Evolutionary conservation across 2,888 invertebrate genomes (phyloP), one percentile per base, ranked within the genome.

Genomic region (Drosophila macrospina): DNA sequence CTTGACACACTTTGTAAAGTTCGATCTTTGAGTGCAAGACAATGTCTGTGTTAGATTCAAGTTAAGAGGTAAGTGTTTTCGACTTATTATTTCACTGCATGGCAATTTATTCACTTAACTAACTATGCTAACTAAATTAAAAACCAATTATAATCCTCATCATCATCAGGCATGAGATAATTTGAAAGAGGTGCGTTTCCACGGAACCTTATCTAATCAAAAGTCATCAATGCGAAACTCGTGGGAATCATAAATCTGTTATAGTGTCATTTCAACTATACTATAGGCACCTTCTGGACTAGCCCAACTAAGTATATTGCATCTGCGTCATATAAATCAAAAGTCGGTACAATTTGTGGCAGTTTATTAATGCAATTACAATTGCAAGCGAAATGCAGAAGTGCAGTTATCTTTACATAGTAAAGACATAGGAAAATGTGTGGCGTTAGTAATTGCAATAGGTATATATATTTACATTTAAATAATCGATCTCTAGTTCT

Each of bases 181-280:
- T 11, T 34, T 24, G 15, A 20, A 28, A 39, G 32, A 59, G 72
- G 77, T 51, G 72, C 37, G 74, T 16, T 71, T 71, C 61, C 34
- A 11, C 3, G 11, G 32, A 71, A 59, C 26, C 32, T 36, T 76
- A 74, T 74, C 74, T 74, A 47, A 74, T 76, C 77, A 54, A 11
- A 50, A 50, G 56, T n/a, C 54, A 67, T 75, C 45, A 54, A 41
- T 56, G 39, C 6, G 24, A 54, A 54, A 36, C 54, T 68, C 55
- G 59, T 65, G 37, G 13, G 34, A 54, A 68, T 68, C 51, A 55
- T 73, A 73, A 73, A 67, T 62, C 24, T 26, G 41, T 13, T 44
- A 48, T 42, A 36, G 20, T 55, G n/a, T 7, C 34, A 45, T 16
- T 55, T 45, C 0, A 34, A 8, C 48, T 15, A 11, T 15, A 5